Evolutionary conservation across 2,113 vertebrate species (phyloP), one percentile per base, ranked within the genome.

Genomic region (Corydoras sp.): DNA sequence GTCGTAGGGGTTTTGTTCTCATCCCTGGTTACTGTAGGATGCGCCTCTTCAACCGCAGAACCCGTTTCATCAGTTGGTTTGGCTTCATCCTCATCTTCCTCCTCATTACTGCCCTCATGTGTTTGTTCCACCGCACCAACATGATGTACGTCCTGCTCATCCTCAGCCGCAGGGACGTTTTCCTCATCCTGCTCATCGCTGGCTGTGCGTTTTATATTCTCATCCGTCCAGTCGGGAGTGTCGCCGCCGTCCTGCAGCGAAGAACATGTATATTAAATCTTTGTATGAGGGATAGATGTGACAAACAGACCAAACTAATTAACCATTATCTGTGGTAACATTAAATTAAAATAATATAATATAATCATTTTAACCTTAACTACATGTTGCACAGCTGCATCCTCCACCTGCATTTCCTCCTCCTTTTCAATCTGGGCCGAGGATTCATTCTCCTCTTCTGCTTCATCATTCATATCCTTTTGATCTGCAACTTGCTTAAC

Each of bases 391-490:
- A 48, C 49, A 2, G 7, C 14, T 14, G 10, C 24, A 15, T 29
- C 55, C 10, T 68, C 71, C 60, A 72, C 59, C 29, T 68, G 58
- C 48, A 51, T 51, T 51, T 68, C 71, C 60, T 53, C 54, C 13
- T 71, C 63, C 24, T 76, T 30, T 9, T 10, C 12, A 56, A 74
- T 77, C 35, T 74, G 58, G 2, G 69, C 2, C 2, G 29, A 48
- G 48, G 48, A 12, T 35, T 65, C 56, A 8, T 43, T 12, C 65
- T 72, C 61, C 55, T 58, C 61, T 14, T 62, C 18, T 9, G 31
- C 43, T 14, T 9, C n/a, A 10, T 56, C 71, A 1, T n/a, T 18
- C 43, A 15, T 18, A 7, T 65, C 66, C 56, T 31, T 67, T 43
- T 71, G 14, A 4, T 51, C 55, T 10, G 68, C 59, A 60, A 12